Evolutionary conservation across 2,797 vertebrate species (phyloP).

Genomic region (Tapera naevia): DNA sequence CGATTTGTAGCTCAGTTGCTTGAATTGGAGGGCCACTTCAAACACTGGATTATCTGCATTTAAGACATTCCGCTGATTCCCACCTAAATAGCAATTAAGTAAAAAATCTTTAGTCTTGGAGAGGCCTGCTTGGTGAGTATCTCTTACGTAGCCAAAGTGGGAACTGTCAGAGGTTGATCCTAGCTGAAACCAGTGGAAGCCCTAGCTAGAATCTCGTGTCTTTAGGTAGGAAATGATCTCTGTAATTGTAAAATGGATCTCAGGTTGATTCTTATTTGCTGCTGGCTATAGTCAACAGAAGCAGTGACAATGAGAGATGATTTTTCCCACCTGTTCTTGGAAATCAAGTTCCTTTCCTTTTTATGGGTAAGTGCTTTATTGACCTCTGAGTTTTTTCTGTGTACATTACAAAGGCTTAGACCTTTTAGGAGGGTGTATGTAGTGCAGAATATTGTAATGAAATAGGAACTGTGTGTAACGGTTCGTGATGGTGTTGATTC

Average conservation of each 20-base stretch:
- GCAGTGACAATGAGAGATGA: too few species aligned
- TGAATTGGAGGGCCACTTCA: neutral
- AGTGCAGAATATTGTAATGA: neutral
- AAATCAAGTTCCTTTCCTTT: neutral
- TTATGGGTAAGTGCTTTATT: neutral
- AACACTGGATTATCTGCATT: neutral
- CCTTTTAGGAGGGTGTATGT: neutral
- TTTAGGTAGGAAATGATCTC: neutral
- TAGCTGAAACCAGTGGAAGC: neutral
- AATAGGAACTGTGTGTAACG: neutral
- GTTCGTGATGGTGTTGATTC: neutral
- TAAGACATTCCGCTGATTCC: neutral
- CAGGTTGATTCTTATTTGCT: neutral
- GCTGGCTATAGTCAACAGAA: too few species aligned
- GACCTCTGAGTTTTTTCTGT: neutral
- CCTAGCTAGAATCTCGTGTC: neutral
- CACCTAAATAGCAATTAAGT: neutral
- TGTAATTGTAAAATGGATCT: neutral
- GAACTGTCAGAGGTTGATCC: neutral
- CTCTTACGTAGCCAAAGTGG: neutral
- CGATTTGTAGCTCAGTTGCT: neutral
- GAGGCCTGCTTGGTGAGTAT: neutral
- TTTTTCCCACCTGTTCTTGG: neutral
- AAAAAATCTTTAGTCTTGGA: neutral
- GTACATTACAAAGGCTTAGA: neutral